Percentiles rank a stretch among this genome's conserved stretches.
Conservation (phyloP, 2,888 invertebrate genomes). For the Heliconius aoede region DNA sequence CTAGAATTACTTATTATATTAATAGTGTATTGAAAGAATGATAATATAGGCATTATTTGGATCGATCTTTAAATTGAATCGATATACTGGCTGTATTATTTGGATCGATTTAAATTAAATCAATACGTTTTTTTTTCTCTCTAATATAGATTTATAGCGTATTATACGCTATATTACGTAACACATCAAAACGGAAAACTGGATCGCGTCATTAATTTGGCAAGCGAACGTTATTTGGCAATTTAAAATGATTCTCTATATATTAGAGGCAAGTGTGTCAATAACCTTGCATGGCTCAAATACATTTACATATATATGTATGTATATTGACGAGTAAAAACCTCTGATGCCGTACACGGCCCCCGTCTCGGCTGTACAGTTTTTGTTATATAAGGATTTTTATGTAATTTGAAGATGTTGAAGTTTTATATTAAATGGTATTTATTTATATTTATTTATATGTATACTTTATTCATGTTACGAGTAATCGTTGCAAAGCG, state of each 20-base stretch:
- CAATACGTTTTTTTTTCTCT: not conserved
- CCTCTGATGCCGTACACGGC: slow-evolving; percentile 38
- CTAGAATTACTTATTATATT: not conserved
- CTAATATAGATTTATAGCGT: slow-evolving; percentile 60
- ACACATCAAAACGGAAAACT: slow-evolving; percentile 57
- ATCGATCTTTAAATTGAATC: slow-evolving; percentile 22
- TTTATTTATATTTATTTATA: not conserved
- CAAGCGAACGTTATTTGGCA: slow-evolving; percentile 68
- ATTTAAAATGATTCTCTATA: slow-evolving; percentile 65
- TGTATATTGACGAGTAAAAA: slow-evolving; percentile 66
- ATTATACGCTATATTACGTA: slow-evolving; percentile 56
- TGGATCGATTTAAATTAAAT: slow-evolving; percentile 27
- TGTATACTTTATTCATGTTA: slow-evolving; percentile 13
- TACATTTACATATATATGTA: slow-evolving; percentile 65
- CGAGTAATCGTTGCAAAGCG: not conserved
- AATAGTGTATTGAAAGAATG: slow-evolving; percentile 12
- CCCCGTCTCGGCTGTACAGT: slow-evolving; percentile 30
- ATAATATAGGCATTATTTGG: slow-evolving; percentile 12
- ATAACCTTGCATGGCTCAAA: slow-evolving; percentile 75
- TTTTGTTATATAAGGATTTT: slow-evolving; percentile 32
- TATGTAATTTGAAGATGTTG: slow-evolving; percentile 27
- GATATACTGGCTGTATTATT: not conserved
- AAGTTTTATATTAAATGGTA: not conserved
- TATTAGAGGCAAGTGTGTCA: slow-evolving; percentile 74
- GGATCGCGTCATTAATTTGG: slow-evolving; percentile 68